Base-by-base conservation (phyloP, 1,140 invertebrate species). In the Ceratina calcarata region DNA sequence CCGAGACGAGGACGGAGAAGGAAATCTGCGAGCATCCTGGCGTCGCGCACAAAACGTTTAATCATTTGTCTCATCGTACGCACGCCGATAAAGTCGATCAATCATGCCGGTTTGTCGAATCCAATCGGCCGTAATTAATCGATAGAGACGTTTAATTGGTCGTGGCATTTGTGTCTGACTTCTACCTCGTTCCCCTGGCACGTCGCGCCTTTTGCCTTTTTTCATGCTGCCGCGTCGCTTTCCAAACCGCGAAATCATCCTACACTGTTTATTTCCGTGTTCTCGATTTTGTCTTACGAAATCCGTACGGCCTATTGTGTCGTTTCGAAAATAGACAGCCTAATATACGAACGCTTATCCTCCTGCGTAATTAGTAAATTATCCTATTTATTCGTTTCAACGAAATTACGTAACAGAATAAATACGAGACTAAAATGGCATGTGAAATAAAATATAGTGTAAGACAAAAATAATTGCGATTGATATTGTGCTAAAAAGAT, bases 41-140 rank as follows among this genome's bases (percentile, higher is more conserved):
- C 12, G 60, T 57, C 60, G 27, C 24, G 45, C n/a, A 75, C 53
- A 71, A 60, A 62, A 57, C 20, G 71, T 81, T 82, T 78, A 82
- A 82, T 86, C 75, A 61, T 70, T 60, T 49, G 49, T 70, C 61
- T 68, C 69, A 53, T 53, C 18, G 27, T 67, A 20, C n/a, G 32
- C 53, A 27, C 73, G 45, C 53, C 68, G 85, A 86, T 86, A 86
- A 84, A 83, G 67, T 88, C 85, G 88, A 89, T 88, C 78, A 83
- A 89, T 89, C 82, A 87, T 68, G 77, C 58, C 60, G 71, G 60
- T 86, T 86, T 81, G 78, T 81, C 85, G 62, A 86, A 79, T 64
- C 73, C 70, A 86, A 86, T 87, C 79, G 83, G 64, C 78, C 24
- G 81, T 80, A 89, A 90, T 90, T 89, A 89, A 86, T 84, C 78